Evolutionary conservation across 2,888 invertebrate species (phyloP), one percentile per base, ranked within the genome.

Genomic region (Morpho deidamia): DNA sequence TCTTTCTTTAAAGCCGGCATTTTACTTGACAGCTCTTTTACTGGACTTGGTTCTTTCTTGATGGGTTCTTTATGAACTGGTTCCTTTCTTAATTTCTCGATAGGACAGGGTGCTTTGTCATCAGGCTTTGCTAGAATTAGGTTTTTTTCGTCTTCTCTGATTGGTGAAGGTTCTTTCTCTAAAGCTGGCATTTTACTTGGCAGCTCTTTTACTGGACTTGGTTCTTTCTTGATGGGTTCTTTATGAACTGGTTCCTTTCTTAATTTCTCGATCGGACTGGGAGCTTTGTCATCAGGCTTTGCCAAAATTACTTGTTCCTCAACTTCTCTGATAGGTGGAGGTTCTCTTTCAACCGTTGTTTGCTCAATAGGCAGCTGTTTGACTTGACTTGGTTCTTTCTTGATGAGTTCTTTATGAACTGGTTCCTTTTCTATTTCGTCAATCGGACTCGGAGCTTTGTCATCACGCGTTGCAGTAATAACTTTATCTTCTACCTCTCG

Each of bases 291-390:
- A 23, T 23, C 1, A 1, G 23, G 23, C 23, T 23, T 23, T 23
- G 23, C 23, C 3, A 5, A 5, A 1, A 23, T 23, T 1, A 23
- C 0, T 1, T 23, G 1, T 23, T 23, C 23, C 23, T 23, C 23
- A 7, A 61, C 53, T n/a, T 37, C 38, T 11, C 47, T 46, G 5
- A 10, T 10, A 8, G 34, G 33, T 33, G 11, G 2, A 5, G 12
- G 11, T 44, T 47, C 46, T 7, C 32, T 37, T 3, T 44, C 44
- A 10, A 7, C 10, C 2, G 1, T 7, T 14, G 32, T 48, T 1
- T 39, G 43, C 7, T 55, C 49, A 33, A 51, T 60, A 0, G 33
- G 14, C 23, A 43, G 34, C 7, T 59, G 60, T 2, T 55, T 51
- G 3, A 54, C 47, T 1, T 45, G 39, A 11, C 41, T 57, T 11